Evolutionary conservation across 2,113 vertebrate species (phyloP).

Genomic region (Lagenorhynchus albirostris): DNA sequence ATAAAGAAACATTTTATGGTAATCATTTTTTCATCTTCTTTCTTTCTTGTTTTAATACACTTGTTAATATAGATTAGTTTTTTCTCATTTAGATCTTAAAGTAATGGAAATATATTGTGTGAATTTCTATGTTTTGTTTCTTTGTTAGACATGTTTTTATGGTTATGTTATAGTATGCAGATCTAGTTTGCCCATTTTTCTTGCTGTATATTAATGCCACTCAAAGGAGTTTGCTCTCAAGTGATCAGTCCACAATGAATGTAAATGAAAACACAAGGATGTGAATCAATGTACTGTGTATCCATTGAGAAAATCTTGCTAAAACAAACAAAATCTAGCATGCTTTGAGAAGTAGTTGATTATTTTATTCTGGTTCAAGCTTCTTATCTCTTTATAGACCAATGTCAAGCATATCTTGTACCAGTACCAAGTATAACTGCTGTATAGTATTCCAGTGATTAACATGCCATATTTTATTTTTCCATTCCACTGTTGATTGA

Average conservation of each 20-base stretch:
- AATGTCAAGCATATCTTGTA: neutral
- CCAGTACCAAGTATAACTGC: neutral
- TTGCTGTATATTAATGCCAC: neutral
- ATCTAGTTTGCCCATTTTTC: neutral
- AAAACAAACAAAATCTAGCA: neutral
- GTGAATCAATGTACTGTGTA: neutral
- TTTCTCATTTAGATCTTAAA: neutral
- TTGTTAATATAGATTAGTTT: constrained; percentile 1
- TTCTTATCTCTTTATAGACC: neutral
- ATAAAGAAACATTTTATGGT: neutral
- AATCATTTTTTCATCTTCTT: neutral
- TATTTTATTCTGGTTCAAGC: neutral
- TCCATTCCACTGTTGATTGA: neutral
- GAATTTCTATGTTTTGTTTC: neutral
- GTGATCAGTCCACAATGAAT: neutral
- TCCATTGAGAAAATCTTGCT: neutral
- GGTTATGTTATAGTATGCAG: neutral
- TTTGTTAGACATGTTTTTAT: neutral
- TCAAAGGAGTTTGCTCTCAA: neutral
- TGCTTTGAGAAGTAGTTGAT: neutral
- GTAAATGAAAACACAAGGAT: neutral
- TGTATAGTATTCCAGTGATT: neutral
- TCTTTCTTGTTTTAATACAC: neutral
- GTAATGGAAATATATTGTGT: neutral
- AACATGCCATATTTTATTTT: neutral